Conservation (phyloP, 2,113 vertebrate species). For the Falco punctatus region DNA sequence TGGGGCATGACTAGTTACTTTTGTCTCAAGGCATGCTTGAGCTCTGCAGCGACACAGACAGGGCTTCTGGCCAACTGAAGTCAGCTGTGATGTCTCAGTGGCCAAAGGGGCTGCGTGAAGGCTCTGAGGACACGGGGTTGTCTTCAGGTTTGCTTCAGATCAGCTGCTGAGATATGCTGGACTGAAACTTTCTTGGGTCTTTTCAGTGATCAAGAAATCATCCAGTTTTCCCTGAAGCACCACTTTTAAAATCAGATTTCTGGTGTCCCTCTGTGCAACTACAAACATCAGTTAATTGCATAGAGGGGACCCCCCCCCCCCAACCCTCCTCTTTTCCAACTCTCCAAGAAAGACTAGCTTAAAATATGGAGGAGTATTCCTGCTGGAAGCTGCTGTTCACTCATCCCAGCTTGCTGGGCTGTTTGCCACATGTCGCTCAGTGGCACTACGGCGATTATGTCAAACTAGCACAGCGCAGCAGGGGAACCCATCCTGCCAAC, state of each 20-base stretch:
- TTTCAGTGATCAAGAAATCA: not conserved
- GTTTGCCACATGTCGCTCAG: not conserved
- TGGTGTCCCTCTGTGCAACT: not conserved
- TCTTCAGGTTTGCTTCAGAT: not conserved
- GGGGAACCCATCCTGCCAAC: not conserved
- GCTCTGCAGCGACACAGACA: not conserved
- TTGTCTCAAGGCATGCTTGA: not conserved
- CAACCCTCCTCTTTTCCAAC: not conserved
- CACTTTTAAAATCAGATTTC: not conserved
- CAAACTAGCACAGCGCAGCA: accelerated
- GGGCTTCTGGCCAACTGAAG: not conserved
- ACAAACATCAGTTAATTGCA: not conserved
- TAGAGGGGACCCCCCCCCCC: not conserved
- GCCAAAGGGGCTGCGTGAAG: not conserved
- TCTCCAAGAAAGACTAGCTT: not conserved
- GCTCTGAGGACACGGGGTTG: not conserved
- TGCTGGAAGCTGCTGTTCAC: not conserved
- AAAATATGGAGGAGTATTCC: not conserved
- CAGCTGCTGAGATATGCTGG: not conserved
- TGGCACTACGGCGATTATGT: not conserved
- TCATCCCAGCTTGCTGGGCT: not conserved
- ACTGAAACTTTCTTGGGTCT: not conserved
- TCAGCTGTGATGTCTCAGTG: accelerated
- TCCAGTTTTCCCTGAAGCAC: not conserved
- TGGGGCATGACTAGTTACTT: not conserved